phyloP scores from a whole-genome alignment of 2,888 invertebrate genomes.

The Cecidostiba fungosa region DNA sequence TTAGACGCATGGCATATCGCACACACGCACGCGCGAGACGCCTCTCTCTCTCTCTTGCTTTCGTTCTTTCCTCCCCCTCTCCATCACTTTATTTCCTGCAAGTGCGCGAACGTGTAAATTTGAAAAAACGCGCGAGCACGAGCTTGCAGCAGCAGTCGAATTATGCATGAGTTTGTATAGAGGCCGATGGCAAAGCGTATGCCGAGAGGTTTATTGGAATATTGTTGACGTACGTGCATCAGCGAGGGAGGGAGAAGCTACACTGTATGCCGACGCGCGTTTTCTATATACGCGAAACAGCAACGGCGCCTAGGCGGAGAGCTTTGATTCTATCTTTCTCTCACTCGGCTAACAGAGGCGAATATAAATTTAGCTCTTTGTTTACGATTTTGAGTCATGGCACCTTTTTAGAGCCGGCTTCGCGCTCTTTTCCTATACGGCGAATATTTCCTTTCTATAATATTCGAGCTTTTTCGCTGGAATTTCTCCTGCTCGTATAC shows the following conservation, averaged over 20 bases:
- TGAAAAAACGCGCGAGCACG: slow-evolving; percentile 31
- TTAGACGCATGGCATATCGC: slow-evolving; percentile 76
- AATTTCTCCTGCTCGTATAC: neutral
- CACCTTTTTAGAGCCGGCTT: slow-evolving; percentile 36
- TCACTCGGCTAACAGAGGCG: neutral
- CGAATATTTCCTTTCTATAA: neutral
- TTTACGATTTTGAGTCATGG: slow-evolving; percentile 60
- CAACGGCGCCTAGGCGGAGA: neutral
- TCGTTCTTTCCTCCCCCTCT: slow-evolving; percentile 70
- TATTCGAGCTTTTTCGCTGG: neutral
- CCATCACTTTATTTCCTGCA: slow-evolving; percentile 32
- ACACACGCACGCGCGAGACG: slow-evolving; percentile 63
- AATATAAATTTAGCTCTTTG: slow-evolving; percentile 59
- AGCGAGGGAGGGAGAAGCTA: neutral
- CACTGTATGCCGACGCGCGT: neutral
- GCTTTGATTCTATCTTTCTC: slow-evolving; percentile 5
- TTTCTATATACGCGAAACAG: neutral
- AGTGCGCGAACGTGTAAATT: neutral
- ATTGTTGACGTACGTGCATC: slow-evolving; percentile 1
- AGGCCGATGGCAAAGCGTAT: neutral
- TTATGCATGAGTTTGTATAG: neutral
- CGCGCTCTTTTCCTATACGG: neutral
- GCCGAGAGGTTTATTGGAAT: slow-evolving; percentile 22
- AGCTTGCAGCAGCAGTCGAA: neutral
- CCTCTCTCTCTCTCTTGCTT: slow-evolving; percentile 69